A percentile compares a stretch with the other conserved stretches of the same genome.
These are phyloP conservation scores for Aradophagus sp. DNA, from an alignment of 1,140 invertebrate species.

Conservation along the genomic window DNA sequence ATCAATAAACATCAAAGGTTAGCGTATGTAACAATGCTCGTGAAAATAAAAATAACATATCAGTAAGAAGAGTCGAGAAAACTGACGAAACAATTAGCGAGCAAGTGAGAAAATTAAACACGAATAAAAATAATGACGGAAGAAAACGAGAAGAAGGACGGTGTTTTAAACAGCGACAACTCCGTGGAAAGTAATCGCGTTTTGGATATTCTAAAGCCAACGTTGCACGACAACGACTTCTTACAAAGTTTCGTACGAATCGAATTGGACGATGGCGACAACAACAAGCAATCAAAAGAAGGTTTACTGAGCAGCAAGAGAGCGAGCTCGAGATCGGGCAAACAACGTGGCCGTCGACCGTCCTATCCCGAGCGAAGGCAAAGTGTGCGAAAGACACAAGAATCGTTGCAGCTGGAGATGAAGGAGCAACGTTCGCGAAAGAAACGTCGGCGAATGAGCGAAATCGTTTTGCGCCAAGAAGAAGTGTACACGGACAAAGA, in stretches of 20 bases:
- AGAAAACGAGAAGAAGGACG: not conserved
- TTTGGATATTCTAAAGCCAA: constrained; percentile 67
- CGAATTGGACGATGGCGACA: constrained; percentile 68
- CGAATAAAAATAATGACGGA: constrained; percentile 26
- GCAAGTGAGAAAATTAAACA: not conserved
- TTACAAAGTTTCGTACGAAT: constrained; percentile 84
- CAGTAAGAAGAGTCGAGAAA: constrained; percentile 1
- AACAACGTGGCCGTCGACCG: constrained; percentile 5
- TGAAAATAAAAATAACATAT: too few species aligned
- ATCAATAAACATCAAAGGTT: too few species aligned
- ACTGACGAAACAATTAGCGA: not conserved
- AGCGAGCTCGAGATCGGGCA: constrained; percentile 5
- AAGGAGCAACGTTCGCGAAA: constrained; percentile 76
- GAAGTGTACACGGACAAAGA: constrained; percentile 93
- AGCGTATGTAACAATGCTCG: too few species aligned
- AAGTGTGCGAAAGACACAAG: constrained; percentile 19
- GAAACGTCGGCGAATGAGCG: constrained; percentile 65
- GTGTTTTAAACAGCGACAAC: too few species aligned
- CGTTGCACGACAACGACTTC: constrained; percentile 80
- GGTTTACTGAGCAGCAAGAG: constrained; percentile 8
- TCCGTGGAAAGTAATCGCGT: constrained; percentile 42
- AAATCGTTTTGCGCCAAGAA: constrained; percentile 74
- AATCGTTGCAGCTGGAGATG: constrained; percentile 65
- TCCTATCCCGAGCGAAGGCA: constrained; percentile 18
- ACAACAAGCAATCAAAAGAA: constrained; percentile 28